Base-by-base conservation (phyloP, 2,888 invertebrate genomes). In the Drosophila maculinotata region DNA sequence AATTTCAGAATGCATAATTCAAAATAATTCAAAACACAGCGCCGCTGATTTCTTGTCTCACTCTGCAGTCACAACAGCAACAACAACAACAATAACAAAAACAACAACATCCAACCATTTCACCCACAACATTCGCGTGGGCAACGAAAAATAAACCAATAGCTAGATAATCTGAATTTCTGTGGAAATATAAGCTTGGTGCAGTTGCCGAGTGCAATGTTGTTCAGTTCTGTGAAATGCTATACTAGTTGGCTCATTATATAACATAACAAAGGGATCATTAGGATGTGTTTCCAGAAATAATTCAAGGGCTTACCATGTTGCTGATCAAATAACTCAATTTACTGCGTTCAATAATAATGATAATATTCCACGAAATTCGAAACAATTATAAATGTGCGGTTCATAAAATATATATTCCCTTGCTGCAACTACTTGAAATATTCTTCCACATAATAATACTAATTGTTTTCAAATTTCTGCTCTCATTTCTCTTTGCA, bases 1-100 rank as follows among this genome's bases (percentile, higher is more conserved):
- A 85, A 79, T 79, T 81, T 85, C 70, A 44, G 49, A 77, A 82
- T 87, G 83, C 88, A 84, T 84, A 84, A 84, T 87, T 84, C 87
- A 84, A 87, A 87, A 82, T 86, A 81, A 81, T 86, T 86, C 78
- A 75, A 83, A 80, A 83, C 70, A 70, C 71, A 67, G 49, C 63
- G 45, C 5, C 72, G 57, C 72, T 67, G 76, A 74, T 76, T 74
- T 62, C 35, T 56, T 57, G 12, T 67, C 44, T 25, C 45, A 38
- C 51, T 48, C 20, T n/a, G 25, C 15, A 49, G 35, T 44, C 60
- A 17, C 28, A 69, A 42, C 26, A 54, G 42, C 54, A 20, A 3
- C 4, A 20, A 20, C 12, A 62, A 20, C 12, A 30, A 23, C 41
- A 25, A n/a, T n/a, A n/a, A n/a, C n/a, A n/a, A n/a, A n/a, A n/a